Conservation (phyloP, 2,888 invertebrate species). For the Anorthoa munda region DNA sequence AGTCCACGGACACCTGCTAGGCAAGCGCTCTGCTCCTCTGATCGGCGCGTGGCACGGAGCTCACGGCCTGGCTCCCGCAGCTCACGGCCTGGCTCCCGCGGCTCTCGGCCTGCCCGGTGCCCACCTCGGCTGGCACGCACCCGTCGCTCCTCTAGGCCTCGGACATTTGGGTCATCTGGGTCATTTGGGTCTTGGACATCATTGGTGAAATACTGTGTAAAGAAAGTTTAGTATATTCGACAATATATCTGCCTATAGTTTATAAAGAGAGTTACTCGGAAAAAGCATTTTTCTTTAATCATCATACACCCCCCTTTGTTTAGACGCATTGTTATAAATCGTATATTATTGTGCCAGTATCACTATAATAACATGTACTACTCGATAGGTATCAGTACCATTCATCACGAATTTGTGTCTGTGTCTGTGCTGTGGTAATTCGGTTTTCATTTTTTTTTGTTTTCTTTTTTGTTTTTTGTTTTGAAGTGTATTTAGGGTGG, state of each 20-base stretch:
- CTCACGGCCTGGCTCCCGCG: constrained; percentile 71
- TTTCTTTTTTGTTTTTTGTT: too few relatives aligned
- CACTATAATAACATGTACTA: too few relatives aligned
- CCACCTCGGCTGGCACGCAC: constrained; percentile 66
- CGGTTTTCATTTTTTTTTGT: too few relatives aligned
- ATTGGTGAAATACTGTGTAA: constrained; percentile 77
- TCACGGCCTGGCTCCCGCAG: constrained; percentile 70
- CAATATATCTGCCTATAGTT: constrained; percentile 74
- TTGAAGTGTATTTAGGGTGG: too few relatives aligned
- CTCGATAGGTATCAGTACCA: too few relatives aligned
- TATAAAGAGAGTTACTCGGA: constrained; percentile 88
- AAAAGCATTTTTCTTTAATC: constrained; percentile 51
- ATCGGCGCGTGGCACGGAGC: constrained; percentile 71
- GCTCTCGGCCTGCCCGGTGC: constrained; percentile 69
- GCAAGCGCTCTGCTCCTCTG: constrained; percentile 83
- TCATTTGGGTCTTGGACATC: constrained; percentile 63
- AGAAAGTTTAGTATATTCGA: constrained; percentile 64
- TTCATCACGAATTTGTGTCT: too few relatives aligned
- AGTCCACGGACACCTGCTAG: constrained; percentile 77
- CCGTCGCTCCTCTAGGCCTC: constrained; percentile 71
- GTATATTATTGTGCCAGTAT: too few relatives aligned
- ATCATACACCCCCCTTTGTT: constrained; percentile 4
- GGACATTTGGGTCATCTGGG: constrained; percentile 68
- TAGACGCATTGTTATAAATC: too few relatives aligned
- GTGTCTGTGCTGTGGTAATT: too few relatives aligned